phyloP scores from a whole-genome alignment of 2,888 invertebrate species.

The Cancer borealis region DNA sequence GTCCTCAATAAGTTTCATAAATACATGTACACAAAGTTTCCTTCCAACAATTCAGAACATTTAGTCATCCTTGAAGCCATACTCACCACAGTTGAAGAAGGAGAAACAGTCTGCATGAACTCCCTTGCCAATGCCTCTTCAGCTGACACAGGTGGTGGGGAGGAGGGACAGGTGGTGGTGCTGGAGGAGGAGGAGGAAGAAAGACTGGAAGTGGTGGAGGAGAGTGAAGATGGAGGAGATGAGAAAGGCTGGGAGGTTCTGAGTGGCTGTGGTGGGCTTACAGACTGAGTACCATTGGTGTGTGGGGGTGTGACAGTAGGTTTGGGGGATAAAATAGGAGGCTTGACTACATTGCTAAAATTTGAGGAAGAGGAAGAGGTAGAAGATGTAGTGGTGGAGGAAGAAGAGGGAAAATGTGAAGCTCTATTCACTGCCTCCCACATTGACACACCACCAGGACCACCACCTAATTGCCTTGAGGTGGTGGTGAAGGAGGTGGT shows the following conservation, averaged over 20 bases:
- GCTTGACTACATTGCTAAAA: neutral
- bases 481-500: neutral
- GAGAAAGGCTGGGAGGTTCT: neutral
- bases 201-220: conserved; percentile 39
- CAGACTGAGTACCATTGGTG: conserved; percentile 11
- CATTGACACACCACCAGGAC: conserved; percentile 25
- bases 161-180: conserved; percentile 50
- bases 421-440: conserved; percentile 50
- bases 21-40: neutral
- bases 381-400: conserved; percentile 1
- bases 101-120: neutral
- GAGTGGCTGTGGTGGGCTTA: neutral
- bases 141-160: neutral
- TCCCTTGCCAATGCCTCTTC: conserved; percentile 17
- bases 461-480: neutral
- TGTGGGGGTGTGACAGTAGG: neutral
- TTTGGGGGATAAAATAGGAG: conserved; percentile 17
- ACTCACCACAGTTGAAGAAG: conserved; percentile 49
- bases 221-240: conserved; percentile 59
- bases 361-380: conserved; percentile 3
- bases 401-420: neutral
- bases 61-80: neutral
- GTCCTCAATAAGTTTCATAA: no score
- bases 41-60: neutral
- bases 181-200: conserved; percentile 52